A percentile compares a stretch with the other conserved stretches of the same genome.
These are phyloP conservation scores for Trachemys scripta DNA, from an alignment of 2,113 vertebrate genomes.

Conservation along the genomic window DNA sequence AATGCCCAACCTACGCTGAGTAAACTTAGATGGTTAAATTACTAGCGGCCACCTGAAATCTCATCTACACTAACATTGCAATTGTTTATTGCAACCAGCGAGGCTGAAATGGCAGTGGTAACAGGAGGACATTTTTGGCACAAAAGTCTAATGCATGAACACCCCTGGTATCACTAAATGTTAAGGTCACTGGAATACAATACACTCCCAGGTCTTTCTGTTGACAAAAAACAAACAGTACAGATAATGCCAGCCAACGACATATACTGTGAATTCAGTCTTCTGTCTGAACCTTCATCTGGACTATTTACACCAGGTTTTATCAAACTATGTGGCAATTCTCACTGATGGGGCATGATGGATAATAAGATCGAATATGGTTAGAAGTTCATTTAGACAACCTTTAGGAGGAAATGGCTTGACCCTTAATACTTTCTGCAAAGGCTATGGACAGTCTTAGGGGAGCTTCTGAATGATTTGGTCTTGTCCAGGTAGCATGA, in stretches of 20 bases:
- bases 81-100: neutral
- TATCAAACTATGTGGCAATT: neutral
- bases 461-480: neutral
- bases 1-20: neutral
- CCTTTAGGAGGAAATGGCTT: no score
- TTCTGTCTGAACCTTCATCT: no score
- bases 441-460: no score
- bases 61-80: neutral
- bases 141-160: neutral
- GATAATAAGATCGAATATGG: neutral
- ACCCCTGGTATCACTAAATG: neutral
- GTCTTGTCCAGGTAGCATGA: neutral
- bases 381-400: neutral
- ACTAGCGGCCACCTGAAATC: neutral
- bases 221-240: neutral
- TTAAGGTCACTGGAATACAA: neutral
- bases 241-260: neutral
- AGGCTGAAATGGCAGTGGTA: neutral
- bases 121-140: neutral
- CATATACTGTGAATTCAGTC: neutral
- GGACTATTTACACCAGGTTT: neutral
- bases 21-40: neutral
- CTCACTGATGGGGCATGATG: neutral
- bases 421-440: no score
- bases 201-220: neutral